Evolutionary conservation across 2,113 vertebrate genomes (phyloP).

Genomic region (Cranoglanis bouderius): DNA sequence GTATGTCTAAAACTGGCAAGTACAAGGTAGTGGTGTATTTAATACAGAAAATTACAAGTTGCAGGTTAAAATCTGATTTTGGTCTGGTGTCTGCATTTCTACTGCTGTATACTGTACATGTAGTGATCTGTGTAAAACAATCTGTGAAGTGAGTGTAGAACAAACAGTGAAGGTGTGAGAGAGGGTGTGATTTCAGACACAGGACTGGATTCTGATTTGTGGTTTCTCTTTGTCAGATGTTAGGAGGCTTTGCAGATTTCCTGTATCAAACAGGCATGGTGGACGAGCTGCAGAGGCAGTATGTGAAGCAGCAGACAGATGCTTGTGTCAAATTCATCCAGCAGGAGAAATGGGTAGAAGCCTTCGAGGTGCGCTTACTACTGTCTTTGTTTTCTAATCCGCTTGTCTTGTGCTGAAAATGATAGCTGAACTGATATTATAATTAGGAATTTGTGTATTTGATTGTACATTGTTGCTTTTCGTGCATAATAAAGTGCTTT

Average conservation of each 20-base stretch:
- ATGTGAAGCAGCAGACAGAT: conserved; percentile 72
- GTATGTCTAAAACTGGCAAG: not conserved
- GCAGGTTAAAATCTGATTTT: not conserved
- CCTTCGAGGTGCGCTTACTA: conserved; percentile 71
- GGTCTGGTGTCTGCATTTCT: not conserved
- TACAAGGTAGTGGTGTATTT: not conserved
- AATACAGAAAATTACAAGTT: not conserved
- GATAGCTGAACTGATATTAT: not conserved
- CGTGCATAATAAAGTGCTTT: conserved; percentile 33
- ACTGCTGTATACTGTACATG: not conserved
- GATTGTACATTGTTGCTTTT: not conserved
- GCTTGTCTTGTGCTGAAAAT: not conserved
- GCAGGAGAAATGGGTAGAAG: conserved; percentile 75
- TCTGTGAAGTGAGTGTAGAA: not conserved
- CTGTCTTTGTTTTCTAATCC: not conserved
- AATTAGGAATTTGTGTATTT: not conserved
- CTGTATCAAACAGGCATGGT: conserved; percentile 70
- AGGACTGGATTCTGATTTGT: not conserved
- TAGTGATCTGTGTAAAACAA: not conserved
- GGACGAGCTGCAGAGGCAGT: conserved; percentile 70
- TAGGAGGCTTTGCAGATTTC: conserved; percentile 75
- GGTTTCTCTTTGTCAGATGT: conserved; percentile 64
- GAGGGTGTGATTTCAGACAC: not conserved
- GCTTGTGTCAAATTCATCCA: conserved; percentile 70
- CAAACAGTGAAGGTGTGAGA: not conserved